Evolutionary conservation across 2,113 vertebrate species (phyloP).

Genomic region (Cyphotilapia sp.): DNA sequence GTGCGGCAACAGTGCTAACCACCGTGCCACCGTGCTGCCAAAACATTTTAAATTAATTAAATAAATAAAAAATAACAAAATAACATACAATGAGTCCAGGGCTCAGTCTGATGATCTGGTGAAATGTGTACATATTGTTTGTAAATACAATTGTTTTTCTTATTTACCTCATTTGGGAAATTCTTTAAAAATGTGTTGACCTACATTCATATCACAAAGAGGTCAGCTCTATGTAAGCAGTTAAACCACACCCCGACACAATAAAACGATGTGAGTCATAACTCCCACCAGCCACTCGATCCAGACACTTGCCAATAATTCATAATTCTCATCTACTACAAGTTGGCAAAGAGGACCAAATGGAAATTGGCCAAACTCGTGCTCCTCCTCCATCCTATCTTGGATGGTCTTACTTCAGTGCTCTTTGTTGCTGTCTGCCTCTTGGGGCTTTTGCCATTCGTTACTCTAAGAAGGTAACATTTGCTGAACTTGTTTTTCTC

Average conservation of each 20-base stretch:
- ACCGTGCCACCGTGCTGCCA: no score
- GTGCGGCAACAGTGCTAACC: no score
- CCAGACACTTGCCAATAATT: not conserved
- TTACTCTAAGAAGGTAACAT: not conserved
- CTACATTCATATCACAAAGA: not conserved
- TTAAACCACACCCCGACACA: not conserved
- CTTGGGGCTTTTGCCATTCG: not conserved
- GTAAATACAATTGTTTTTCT: not conserved
- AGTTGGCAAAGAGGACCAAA: not conserved
- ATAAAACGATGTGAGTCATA: not conserved
- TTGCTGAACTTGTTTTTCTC: not conserved
- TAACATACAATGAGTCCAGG: not conserved
- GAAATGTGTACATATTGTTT: not conserved
- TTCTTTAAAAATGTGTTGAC: not conserved
- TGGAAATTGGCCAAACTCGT: not conserved
- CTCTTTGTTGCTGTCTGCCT: not conserved
- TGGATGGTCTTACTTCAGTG: not conserved
- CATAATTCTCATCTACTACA: not conserved
- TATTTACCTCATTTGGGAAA: not conserved
- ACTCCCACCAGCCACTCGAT: not conserved
- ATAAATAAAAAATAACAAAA: not conserved
- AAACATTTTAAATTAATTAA: not conserved
- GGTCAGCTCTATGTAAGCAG: not conserved
- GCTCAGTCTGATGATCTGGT: not conserved
- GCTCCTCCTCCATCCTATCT: not conserved